Conservation (phyloP, 1,140 invertebrate species). For the Ceratina australensis region DNA sequence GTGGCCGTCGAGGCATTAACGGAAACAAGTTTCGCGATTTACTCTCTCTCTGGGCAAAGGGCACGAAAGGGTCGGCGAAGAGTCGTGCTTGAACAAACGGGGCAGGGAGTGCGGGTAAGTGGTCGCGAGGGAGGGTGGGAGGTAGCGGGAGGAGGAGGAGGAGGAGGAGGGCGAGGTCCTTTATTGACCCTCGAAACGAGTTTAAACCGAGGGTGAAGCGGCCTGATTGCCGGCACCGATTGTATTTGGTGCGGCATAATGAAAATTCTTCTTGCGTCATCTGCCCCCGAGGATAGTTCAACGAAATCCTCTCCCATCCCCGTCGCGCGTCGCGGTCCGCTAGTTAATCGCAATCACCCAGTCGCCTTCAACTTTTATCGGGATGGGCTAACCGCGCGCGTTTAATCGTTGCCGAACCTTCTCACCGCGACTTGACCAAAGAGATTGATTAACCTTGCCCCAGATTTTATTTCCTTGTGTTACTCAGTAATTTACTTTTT, state of each 20-base stretch:
- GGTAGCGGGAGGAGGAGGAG: background rate
- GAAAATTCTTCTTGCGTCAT: slow-evolving; percentile 62
- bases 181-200: slow-evolving; percentile 61
- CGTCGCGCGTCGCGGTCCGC: background rate
- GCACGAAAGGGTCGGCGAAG: slow-evolving; percentile 36
- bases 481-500: too few species aligned
- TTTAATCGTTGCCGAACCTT: background rate
- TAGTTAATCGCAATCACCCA: slow-evolving; percentile 11
- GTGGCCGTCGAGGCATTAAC: slow-evolving; percentile 35
- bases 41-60: slow-evolving; percentile 22
- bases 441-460: slow-evolving; percentile 14
- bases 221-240: slow-evolving; percentile 57
- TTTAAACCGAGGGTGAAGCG: slow-evolving; percentile 58
- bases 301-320: slow-evolving; percentile 5
- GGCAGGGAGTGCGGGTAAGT: background rate
- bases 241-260: slow-evolving; percentile 51
- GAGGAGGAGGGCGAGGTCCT: slow-evolving; percentile 13
- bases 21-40: slow-evolving; percentile 44
- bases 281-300: slow-evolving; percentile 44
- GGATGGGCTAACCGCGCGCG: background rate
- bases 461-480: too few species aligned
- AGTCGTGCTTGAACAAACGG: slow-evolving; percentile 13
- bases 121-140: background rate
- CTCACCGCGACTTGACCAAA: background rate
- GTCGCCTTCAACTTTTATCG: slow-evolving; percentile 13